Base-by-base conservation (phyloP, 2,888 invertebrate genomes). In the Strigamia crassipes region DNA sequence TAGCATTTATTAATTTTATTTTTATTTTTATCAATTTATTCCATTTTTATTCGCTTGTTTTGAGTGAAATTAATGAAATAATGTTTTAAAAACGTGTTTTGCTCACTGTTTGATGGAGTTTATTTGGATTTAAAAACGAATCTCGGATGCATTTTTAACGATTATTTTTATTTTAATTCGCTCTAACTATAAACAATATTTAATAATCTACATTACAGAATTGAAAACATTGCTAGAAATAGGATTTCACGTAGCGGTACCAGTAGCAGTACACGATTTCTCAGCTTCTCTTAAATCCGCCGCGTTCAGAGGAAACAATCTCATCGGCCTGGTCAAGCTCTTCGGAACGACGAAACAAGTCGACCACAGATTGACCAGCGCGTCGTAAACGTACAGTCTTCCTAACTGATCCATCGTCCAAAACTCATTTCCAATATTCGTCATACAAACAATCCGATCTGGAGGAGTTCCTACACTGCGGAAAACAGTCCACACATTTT, bases 351-450 rank as follows among this genome's bases (percentile, higher is more conserved):
- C 27, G 13, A 78, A 78, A 15, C 31, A 31, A 12, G 9, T 27
- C 15, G 27, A 15, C 78, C 78, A 78, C 4, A 38, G 1, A 15
- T 34, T 78, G 31, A 21, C 31, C 12, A 27, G 9, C 8, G 38
- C 18, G 31, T 78, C 78, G 13, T 21, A 78, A n/a, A 31, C 38
- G 31, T 13, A 78, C 8, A 78, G 31, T 18, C 15, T 27, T 15
- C 78, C 78, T 1, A 18, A 18, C n/a, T 78, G 27, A 27, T 78
- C 78, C 78, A 78, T 18, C 3, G 78, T n/a, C 78, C 78, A 78
- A 12, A 78, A 34, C 34, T 78, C 78, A 12, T 34, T 38, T 10
- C 38, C 38, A 10, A 78, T 34, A n/a, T 23, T 34, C 10, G 10
- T 15, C 34, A 78, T 78, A 12, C 31, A 23, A 31, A 38, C 18